Base-by-base conservation (phyloP, 2,888 invertebrate species). In the Smittia aterrima region DNA sequence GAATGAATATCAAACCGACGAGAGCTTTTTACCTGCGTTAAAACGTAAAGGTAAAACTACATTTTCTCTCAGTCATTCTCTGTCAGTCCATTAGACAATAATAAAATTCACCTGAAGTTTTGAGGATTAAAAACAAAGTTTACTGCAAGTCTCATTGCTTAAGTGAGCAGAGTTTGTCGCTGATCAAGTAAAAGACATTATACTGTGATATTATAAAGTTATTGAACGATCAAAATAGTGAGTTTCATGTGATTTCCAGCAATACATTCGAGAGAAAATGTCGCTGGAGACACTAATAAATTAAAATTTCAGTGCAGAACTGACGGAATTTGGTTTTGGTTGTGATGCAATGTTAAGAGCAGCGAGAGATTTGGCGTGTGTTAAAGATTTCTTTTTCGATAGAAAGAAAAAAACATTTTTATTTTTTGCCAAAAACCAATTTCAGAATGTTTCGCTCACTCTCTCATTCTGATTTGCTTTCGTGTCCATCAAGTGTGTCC, bases 21-120 rank as follows among this genome's bases (percentile, higher is more conserved):
- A 72, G 13, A 40, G 0, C 38, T 38, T 25, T 41, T 58, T 72
- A 72, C 72, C 72, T 72, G 72, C 32, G 7, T 54, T 41, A 71
- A 71, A 22, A 47, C n/a, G 25, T 40, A 32, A 62, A 32, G 72
- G 54, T 32, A 62, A 72, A 72, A 27, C 27, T 18, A 41, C 32
- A 66, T 32, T 70, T 72, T 71, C 71, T 72, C 32, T n/a, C 62
- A 72, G 72, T 72, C 72, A 62, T 72, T 72, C 62, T 62, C 58
- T 16, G 62, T 22, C 47, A 18, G 27, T 25, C 32, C 53, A 25
- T 25, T 70, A 41, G 41, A 22, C 72, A 62, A 32, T 62, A 58
- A 71, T 54, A 71, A 32, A 62, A 62, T 72, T 62, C 72, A 72
- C 72, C 72, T 72, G 72, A 72, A 20, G 16, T 54, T 54, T 71